Base-by-base conservation (phyloP, 2,797 vertebrate genomes). In the Acanthiza pusilla region DNA sequence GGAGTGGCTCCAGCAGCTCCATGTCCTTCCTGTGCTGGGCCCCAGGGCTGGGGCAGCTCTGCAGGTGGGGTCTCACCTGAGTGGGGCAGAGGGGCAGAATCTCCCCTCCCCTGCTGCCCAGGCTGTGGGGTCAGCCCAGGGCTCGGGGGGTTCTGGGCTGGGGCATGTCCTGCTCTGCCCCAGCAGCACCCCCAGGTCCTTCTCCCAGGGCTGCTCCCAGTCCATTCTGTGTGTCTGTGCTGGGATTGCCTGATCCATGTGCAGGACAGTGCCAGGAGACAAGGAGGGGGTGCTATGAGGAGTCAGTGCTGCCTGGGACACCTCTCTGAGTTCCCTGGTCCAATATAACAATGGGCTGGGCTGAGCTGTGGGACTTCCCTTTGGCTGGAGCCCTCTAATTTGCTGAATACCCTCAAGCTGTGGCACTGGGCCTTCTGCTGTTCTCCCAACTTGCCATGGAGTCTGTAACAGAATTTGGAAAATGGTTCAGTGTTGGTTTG, bases 21-120 rank as follows among this genome's bases (percentile, higher is more conserved):
- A 61, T 2, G 0, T 42, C 60, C 13, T 3, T 15, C 13, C 38
- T 26, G 25, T 73, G 75, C 15, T 60, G 63, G 6, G 0, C 2
- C 34, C 45, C 45, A 20, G 60, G 16, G 60, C 11, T 66, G 60
- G 67, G 7, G 68, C 62, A 61, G 70, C 70, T 48, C 54, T 88
- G 70, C 61, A 75, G 62, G 47, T 38, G 47, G 13, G 55, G 5
- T 36, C 70, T 73, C 54, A 54, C 21, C 75, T 72, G 74, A 43
- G 54, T 11, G 3, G 63, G 54, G 40, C 63, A 38, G 4, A 61
- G 62, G 55, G 55, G 25, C 36, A 71, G 20, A 43, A 72, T 36
- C 5, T 15, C 50, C 72, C 53, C 6, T 4, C 0, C 3, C 18
- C 38, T 54, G 40, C 66, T 86, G 74, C 57, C 57, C 36, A 10